Base-by-base conservation (phyloP, 1,140 invertebrate species). In the Macrosteles quadrilineatus region DNA sequence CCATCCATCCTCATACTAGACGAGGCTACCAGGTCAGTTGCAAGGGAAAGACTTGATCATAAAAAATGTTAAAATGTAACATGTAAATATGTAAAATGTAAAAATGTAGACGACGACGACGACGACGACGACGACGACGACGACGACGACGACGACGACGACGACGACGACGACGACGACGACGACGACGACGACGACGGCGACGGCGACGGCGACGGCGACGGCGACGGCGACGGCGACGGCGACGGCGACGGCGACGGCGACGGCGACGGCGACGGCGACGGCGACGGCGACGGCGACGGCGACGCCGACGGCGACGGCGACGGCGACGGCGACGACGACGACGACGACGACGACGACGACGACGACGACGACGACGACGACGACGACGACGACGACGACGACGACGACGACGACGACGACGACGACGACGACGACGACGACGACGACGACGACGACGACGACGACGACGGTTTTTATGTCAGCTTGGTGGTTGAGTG, bases 291-390 rank as follows among this genome's bases (percentile, higher is more conserved):
- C 45, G 30, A 53, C 43, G 1, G 21, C 66, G 6, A 29, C 43
- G 4, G 25, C 43, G n/a, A 27, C 43, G 4, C 27, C 66, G 4
- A 30, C 66, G 4, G 47, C 43, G n/a, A 53, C 43, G 1, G 47
- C 66, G n/a, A 53, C 45, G n/a, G 47, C 66, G 1, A 31, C 66
- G 2, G 47, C 66, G 1, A 53, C 66, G 3, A 53, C 43, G n/a
- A n/a, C 43, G 3, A 53, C 66, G 3, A 40, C 31, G 9, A 40
- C 63, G 9, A 40, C 66, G 11, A 29, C 63, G 0, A 40, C 63
- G 12, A 40, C 29, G 9, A 21, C 63, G 2, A 40, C 29, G 2
- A 40, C 63, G 9, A 53, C 43, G 4, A 23, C 63, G 2, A 23
- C 29, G 1, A 23, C 63, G 2, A 23, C 11, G 0, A 23, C 29